Percentiles rank a stretch among this genome's conserved stretches.
These are phyloP conservation scores for Mesorhabditis sp. DNA, from an alignment of 2,888 invertebrate species.

Conservation along the genomic window DNA sequence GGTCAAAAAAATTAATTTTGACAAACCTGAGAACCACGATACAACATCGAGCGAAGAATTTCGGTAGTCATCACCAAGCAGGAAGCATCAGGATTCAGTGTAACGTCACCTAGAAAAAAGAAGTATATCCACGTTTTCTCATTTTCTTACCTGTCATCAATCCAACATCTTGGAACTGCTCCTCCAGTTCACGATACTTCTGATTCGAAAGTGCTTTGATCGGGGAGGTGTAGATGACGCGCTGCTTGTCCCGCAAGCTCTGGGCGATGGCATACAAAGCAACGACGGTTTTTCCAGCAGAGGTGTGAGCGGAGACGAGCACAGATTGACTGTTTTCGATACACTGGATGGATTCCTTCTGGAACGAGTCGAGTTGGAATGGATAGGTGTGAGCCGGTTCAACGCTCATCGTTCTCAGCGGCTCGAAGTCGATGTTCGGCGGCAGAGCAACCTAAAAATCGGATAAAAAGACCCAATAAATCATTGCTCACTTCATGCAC, in stretches of 20 bases:
- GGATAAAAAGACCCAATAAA: not conserved
- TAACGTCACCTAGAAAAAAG: constrained; percentile 74
- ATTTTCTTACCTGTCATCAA: constrained; percentile 74
- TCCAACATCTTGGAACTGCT: constrained; percentile 80
- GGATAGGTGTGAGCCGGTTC: constrained; percentile 86
- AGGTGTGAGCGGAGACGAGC: constrained; percentile 96
- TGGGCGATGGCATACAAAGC: constrained; percentile 95
- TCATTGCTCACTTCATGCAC: constrained; percentile 78
- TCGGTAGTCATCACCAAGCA: constrained; percentile 99
- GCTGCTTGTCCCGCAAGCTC: constrained; percentile 85
- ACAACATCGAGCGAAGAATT: constrained; percentile 96
- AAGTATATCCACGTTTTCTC: not conserved
- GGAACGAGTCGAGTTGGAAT: constrained; percentile 93
- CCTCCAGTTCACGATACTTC: constrained; percentile 93
- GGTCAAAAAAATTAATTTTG: not conserved
- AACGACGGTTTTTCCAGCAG: constrained; percentile 94
- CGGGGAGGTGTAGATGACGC: constrained; percentile 98
- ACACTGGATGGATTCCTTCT: constrained; percentile 71
- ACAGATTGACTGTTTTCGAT: constrained; percentile 97
- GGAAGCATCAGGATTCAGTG: constrained; percentile 94
- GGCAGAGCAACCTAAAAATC: constrained; percentile 72
- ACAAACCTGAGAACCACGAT: constrained; percentile 80
- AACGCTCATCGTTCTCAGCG: constrained; percentile 64
- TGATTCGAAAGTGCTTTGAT: constrained; percentile 99
- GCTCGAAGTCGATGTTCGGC: constrained; percentile 76